These are phyloP conservation scores for Tachina fera DNA, from an alignment of 2,888 invertebrate genomes.

Conservation along the genomic window DNA sequence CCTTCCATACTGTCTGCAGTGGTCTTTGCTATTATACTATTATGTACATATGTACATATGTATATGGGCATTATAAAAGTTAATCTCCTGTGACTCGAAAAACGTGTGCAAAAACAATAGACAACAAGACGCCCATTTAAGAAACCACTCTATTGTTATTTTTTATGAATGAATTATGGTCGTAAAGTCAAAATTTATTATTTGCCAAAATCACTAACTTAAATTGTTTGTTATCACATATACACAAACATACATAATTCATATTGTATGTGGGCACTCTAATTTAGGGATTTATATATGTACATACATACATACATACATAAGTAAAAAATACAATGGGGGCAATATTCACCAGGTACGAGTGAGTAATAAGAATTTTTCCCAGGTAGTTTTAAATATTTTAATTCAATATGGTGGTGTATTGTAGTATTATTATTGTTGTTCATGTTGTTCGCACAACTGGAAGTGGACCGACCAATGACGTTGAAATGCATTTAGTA, in stretches of 20 bases:
- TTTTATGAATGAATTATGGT: conserved; percentile 52
- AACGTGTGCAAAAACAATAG: conserved; percentile 70
- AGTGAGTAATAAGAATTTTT: neutral
- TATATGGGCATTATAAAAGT: conserved; percentile 71
- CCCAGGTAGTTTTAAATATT: conserved; percentile 42
- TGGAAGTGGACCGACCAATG: conserved; percentile 44
- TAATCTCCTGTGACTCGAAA: conserved; percentile 77
- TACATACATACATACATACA: too few species aligned
- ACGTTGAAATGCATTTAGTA: neutral
- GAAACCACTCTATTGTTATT: conserved; percentile 50
- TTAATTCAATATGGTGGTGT: conserved; percentile 41
- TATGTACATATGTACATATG: too few species aligned
- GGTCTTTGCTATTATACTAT: neutral
- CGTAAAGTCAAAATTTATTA: conserved; percentile 53
- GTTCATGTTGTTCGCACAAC: neutral
- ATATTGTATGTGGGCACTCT: neutral
- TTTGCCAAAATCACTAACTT: conserved; percentile 53
- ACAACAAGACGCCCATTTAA: conserved; percentile 73
- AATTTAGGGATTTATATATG: conserved; percentile 8
- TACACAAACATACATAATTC: neutral
- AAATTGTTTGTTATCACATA: neutral
- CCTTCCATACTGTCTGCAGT: neutral
- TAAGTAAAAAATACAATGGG: conserved; percentile 54
- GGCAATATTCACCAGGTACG: conserved; percentile 50
- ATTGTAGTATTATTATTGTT: conserved; percentile 13